phyloP scores from a whole-genome alignment of 64 coral and sea anemone species.

The Porites australiensis region DNA sequence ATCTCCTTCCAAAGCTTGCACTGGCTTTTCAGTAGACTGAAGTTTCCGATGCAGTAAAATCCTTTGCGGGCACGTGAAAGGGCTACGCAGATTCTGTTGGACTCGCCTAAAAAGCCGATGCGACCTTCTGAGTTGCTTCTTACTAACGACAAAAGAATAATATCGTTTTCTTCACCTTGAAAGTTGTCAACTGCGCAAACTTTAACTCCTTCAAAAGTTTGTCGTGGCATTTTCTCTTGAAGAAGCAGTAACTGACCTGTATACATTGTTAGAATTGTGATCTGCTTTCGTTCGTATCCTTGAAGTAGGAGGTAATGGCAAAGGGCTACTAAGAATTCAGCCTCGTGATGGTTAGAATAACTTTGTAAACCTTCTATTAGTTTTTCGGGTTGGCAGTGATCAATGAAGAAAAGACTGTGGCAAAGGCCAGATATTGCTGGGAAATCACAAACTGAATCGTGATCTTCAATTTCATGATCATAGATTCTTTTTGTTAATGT shows the following conservation, averaged over 20 bases:
- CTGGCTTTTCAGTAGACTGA: constrained; percentile 30
- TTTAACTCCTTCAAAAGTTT: constrained; percentile 65
- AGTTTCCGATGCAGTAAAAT: constrained; percentile 62
- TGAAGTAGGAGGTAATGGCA: constrained; percentile 77
- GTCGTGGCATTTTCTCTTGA: constrained; percentile 65
- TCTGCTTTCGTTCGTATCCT: constrained; percentile 65
- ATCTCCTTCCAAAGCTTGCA: constrained; percentile 67
- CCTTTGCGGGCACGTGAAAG: constrained; percentile 59
- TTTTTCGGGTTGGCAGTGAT: constrained; percentile 62
- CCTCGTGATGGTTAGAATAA: constrained; percentile 85
- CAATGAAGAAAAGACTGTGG: constrained; percentile 82
- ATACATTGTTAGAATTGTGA: constrained; percentile 91
- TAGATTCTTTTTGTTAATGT: constrained; percentile 77
- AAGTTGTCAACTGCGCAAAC: constrained; percentile 87
- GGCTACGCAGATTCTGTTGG: constrained; percentile 69
- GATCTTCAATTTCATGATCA: constrained; percentile 71
- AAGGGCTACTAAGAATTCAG: constrained; percentile 73
- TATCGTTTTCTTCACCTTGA: constrained; percentile 90
- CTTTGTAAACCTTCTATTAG: constrained; percentile 58
- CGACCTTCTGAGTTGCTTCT: constrained; percentile 66
- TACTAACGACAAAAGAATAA: constrained; percentile 86
- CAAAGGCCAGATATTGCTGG: constrained; percentile 62
- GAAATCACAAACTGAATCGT: constrained; percentile 76
- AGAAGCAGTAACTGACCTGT: constrained; percentile 79
- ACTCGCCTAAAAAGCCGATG: constrained; percentile 79